Percentiles rank a stretch among this genome's conserved stretches.
Conservation (phyloP, 1,140 invertebrate species). For the Brachionus paranguensis region DNA sequence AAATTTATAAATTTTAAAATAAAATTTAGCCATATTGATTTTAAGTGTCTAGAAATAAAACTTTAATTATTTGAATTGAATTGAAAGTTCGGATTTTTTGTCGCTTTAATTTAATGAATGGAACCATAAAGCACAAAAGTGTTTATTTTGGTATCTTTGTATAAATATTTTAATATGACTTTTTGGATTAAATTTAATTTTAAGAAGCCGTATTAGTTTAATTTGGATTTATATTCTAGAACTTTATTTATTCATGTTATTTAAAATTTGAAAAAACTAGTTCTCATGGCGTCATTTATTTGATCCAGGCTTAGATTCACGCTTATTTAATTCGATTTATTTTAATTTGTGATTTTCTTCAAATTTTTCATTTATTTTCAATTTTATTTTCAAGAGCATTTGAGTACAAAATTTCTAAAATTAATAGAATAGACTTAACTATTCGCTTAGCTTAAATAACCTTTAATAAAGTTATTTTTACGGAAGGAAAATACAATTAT, state of each 20-base stretch:
- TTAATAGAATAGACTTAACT: neutral
- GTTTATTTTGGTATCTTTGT: neutral
- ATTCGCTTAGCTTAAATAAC: neutral
- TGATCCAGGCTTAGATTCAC: neutral
- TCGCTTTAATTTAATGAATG: neutral
- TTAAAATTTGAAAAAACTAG: neutral
- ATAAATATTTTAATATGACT: neutral
- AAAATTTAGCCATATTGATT: neutral
- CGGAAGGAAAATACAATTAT: neutral
- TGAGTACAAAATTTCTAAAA: neutral
- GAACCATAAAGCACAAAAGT: neutral
- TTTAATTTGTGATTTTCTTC: neutral
- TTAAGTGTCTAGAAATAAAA: constrained; percentile 14
- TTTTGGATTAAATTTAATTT: neutral
- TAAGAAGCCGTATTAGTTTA: neutral
- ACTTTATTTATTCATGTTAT: neutral
- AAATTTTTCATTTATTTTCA: neutral
- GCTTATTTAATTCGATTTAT: neutral
- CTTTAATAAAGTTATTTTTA: neutral
- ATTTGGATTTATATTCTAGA: neutral
- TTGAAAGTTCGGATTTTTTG: neutral
- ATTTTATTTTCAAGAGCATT: neutral
- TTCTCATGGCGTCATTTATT: neutral
- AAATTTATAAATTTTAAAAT: neutral
- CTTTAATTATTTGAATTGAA: neutral